Base-by-base conservation (phyloP, 2,797 vertebrate genomes). In the Thunnus albacares region DNA sequence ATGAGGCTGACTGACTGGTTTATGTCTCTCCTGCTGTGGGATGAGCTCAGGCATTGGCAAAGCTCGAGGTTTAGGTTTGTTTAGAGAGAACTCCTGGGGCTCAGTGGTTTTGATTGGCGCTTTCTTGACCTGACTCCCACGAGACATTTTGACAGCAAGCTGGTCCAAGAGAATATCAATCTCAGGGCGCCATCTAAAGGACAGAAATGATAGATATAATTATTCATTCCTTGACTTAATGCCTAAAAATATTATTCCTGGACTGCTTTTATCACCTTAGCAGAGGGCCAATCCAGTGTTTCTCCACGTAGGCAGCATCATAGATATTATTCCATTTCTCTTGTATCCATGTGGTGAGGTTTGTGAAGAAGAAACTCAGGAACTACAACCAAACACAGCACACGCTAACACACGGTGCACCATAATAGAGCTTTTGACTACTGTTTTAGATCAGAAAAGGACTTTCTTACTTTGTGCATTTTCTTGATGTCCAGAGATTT, bases 271-370 rank as follows among this genome's bases (percentile, higher is more conserved):
- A 87, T 93, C 85, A 99, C 98, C 96, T 97, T 64, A 97, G 87
- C 82, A 99, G 90, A 30, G 96, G 96, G 4, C 63, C 79, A 30
- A 97, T 96, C 97, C 95, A 98, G 69, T 92, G 95, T 79, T 95
- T 82, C 61, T 94, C 94, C 69, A 99, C 97, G 6, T 96, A 95
- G n/a, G 67, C 53, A 0, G 88, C 87, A 70, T 97, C 96, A 0
- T 98, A 98, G 77, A 98, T 78, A 4, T 84, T 91, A 93, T 95
- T 97, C 98, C 98, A 99, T 89, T 97, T 95, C 0, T 95, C 94
- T 90, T 95, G 96, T 89, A 99, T 96, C 96, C 96, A 97, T 0
- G 96, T 97, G 79, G 88, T 95, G 80, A 99, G 95, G 89, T 98
- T 92, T 67, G 91, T 72, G 53, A 99, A 97, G 93, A 98, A 96